Base-by-base conservation (phyloP, 2,797 vertebrate species). In the Vultur gryphus region DNA sequence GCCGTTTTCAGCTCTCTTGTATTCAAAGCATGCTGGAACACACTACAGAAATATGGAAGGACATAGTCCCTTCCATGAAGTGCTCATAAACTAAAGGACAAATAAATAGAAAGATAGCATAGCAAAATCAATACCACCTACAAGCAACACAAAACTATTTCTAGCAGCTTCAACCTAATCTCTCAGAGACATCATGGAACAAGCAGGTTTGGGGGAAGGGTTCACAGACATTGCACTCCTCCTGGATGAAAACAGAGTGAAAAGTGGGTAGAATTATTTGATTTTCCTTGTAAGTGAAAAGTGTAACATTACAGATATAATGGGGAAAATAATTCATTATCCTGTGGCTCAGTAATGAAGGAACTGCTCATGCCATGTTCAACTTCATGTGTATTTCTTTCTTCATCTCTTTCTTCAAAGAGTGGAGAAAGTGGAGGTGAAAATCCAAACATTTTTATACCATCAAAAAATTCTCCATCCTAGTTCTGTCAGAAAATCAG, bases 111-210 rank as follows among this genome's bases (percentile, higher is more conserved):
- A 93, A 57, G 29, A 35, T 37, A 91, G 67, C 58, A 44, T 11
- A 93, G 81, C 57, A 92, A 93, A 95, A 95, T 93, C 92, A 77
- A 92, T 89, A 59, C 16, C 58, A 76, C 39, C 49, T 72, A 82
- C 57, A 78, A 92, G 84, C 52, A 73, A 58, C 7, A 16, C 75
- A 59, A 80, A 94, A 87, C 62, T 85, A 31, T 89, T 89, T 83
- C 90, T 77, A 94, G 84, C 61, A 64, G 67, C 65, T 87, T 89
- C 90, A 75, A 26, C 10, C 31, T 78, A 25, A 85, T 67, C 67
- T 89, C 64, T 79, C 51, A 88, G 67, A 62, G 49, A 35, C 26
- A 18, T 46, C 1, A 1, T 52, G 31, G 28, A 84, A 79, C 43
- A 77, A 52, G 67, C 23, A 73, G 49, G 29, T 65, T 43, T 86